Conservation (phyloP, 1,140 invertebrate species). For the Helicoverpa armigera region DNA sequence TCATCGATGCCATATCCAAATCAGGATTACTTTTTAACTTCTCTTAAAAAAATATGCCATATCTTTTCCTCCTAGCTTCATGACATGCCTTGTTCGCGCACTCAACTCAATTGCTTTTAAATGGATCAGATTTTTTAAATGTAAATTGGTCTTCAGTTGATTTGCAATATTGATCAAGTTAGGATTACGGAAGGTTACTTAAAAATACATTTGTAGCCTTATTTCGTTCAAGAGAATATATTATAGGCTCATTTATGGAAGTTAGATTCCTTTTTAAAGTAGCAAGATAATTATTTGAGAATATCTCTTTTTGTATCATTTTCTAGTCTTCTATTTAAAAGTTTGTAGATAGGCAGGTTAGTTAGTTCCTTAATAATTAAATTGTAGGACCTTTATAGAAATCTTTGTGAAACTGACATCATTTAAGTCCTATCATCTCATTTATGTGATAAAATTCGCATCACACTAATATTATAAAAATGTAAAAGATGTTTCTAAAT, state of each 20-base stretch:
- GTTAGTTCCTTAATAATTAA: not conserved
- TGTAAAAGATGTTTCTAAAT: no score
- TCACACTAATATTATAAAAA: no score
- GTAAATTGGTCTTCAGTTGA: constrained; percentile 50
- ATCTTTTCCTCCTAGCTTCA: not conserved
- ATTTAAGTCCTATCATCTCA: no score
- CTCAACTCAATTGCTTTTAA: constrained; percentile 46
- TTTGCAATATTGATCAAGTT: constrained; percentile 49
- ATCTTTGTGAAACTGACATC: no score
- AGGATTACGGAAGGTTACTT: constrained; percentile 47
- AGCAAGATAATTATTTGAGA: constrained; percentile 14
- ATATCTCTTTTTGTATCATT: not conserved
- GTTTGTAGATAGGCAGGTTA: no score
- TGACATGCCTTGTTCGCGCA: constrained; percentile 26
- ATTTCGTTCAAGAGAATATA: constrained; percentile 13
- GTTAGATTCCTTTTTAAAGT: not conserved
- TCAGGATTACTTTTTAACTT: no score
- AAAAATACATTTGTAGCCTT: constrained; percentile 45
- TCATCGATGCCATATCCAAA: no score
- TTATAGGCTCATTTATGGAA: not conserved
- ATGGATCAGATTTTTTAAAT: constrained; percentile 49
- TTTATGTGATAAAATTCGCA: no score
- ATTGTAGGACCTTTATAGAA: no score
- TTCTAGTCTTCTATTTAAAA: not conserved
- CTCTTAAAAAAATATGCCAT: not conserved